These are phyloP conservation scores for Amphipyra tragopoginis DNA, from an alignment of 2,888 invertebrate species.

Conservation along the genomic window DNA sequence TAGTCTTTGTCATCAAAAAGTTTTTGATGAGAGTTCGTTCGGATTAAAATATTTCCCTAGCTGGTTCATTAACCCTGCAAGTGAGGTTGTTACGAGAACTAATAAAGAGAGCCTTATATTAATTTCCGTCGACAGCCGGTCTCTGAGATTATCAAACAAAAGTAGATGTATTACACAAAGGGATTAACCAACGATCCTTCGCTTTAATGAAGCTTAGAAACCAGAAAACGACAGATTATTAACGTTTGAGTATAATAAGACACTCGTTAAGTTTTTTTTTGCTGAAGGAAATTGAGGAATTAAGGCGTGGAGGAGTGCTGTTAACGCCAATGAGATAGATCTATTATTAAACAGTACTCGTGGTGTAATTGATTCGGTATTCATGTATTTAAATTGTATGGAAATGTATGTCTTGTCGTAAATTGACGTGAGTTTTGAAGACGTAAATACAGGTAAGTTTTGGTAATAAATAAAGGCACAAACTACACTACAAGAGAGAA, in stretches of 20 bases:
- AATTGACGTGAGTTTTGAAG: slow-evolving; percentile 32
- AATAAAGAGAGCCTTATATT: slow-evolving; percentile 55
- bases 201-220: slow-evolving; percentile 54
- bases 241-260: slow-evolving; percentile 35
- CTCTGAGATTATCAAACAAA: slow-evolving; percentile 52
- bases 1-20: slow-evolving; percentile 55
- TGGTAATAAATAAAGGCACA: not conserved
- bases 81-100: slow-evolving; percentile 54
- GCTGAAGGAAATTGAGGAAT: slow-evolving; percentile 27
- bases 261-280: slow-evolving; percentile 47
- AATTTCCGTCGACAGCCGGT: slow-evolving; percentile 53
- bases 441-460: slow-evolving; percentile 5
- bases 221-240: slow-evolving; percentile 53
- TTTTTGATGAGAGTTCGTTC: slow-evolving; percentile 54
- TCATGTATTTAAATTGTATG: slow-evolving; percentile 41
- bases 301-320: slow-evolving; percentile 11
- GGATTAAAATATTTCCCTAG: slow-evolving; percentile 53
- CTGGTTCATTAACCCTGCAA: slow-evolving; percentile 58
- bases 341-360: slow-evolving; percentile 12
- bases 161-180: slow-evolving; percentile 55
- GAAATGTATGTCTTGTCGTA: slow-evolving; percentile 27
- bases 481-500: slow-evolving; percentile 3
- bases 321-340: slow-evolving; percentile 28
- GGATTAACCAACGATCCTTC: slow-evolving; percentile 43
- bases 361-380: slow-evolving; percentile 32